phyloP scores from a whole-genome alignment of 2,797 vertebrate species.

The Muraenolepis orangiensis region DNA sequence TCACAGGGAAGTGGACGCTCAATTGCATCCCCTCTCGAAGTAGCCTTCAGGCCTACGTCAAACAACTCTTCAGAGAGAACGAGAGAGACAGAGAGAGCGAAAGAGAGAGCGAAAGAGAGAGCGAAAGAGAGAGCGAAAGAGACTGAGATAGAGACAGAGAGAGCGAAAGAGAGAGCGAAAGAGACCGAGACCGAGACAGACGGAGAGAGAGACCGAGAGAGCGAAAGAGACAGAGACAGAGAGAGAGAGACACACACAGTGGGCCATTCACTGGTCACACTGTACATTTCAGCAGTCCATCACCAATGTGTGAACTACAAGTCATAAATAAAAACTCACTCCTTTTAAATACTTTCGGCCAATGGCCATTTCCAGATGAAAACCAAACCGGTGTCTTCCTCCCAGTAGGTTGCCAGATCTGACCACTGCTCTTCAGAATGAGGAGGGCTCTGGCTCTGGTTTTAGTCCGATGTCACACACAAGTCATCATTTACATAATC shows the following conservation, averaged over 20 bases:
- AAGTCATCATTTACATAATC: neutral
- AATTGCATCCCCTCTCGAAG: neutral
- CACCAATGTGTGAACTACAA: conserved; percentile 28
- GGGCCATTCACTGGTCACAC: conserved; percentile 12
- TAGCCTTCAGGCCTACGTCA: neutral
- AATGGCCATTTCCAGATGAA: conserved; percentile 12
- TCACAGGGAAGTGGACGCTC: neutral
- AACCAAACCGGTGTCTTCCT: conserved; percentile 10
- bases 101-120: too few species aligned
- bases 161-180: neutral
- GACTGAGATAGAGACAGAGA: neutral
- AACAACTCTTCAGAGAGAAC: neutral
- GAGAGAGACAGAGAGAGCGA: neutral
- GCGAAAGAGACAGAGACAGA: neutral
- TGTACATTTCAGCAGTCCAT: neutral
- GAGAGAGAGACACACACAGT: neutral
- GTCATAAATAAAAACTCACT: conserved; percentile 27
- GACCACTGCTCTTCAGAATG: conserved; percentile 22
- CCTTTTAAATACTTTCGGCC: conserved; percentile 14
- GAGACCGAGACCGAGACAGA: neutral
- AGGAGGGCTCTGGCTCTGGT: conserved; percentile 14
- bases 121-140: neutral
- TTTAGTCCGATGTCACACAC: conserved; percentile 5
- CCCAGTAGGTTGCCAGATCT: conserved; percentile 11
- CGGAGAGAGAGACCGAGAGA: neutral